phyloP scores from a whole-genome alignment of 2,113 vertebrate species.

The Ictalurus punctatus region DNA sequence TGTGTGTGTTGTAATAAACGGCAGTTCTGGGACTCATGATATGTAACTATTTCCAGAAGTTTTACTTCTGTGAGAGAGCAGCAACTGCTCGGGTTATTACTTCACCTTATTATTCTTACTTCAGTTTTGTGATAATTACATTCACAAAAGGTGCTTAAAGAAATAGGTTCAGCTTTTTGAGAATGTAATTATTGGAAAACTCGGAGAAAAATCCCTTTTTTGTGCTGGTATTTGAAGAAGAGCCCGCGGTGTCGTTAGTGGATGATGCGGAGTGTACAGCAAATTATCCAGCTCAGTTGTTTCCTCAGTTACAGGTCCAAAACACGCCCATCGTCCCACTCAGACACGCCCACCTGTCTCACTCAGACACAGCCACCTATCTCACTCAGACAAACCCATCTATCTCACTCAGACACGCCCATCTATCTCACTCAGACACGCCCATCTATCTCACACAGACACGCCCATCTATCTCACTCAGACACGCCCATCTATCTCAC shows the following conservation, averaged over 20 bases:
- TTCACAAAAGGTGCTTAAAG: background rate
- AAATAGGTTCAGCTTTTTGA: background rate
- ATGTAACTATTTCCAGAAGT: constrained; percentile 2
- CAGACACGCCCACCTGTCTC: background rate
- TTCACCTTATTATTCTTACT: background rate
- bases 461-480: background rate
- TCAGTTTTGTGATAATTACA: background rate
- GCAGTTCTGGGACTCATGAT: constrained; percentile 3
- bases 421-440: background rate
- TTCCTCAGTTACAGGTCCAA: too few relatives aligned
- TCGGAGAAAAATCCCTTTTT: background rate
- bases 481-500: background rate
- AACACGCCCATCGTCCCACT: background rate
- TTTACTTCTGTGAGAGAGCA: background rate
- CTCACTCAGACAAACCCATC: background rate
- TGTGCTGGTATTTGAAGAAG: background rate
- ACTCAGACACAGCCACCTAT: background rate
- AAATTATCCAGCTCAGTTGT: too few relatives aligned
- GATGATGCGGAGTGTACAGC: background rate
- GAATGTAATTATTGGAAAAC: background rate
- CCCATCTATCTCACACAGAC: background rate
- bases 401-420: background rate
- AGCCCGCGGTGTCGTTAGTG: too few relatives aligned
- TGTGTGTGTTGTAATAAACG: constrained; percentile 7
- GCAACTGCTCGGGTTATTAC: background rate